phyloP scores from a whole-genome alignment of 2,797 vertebrate species.

The Sebastiscus tertius region DNA sequence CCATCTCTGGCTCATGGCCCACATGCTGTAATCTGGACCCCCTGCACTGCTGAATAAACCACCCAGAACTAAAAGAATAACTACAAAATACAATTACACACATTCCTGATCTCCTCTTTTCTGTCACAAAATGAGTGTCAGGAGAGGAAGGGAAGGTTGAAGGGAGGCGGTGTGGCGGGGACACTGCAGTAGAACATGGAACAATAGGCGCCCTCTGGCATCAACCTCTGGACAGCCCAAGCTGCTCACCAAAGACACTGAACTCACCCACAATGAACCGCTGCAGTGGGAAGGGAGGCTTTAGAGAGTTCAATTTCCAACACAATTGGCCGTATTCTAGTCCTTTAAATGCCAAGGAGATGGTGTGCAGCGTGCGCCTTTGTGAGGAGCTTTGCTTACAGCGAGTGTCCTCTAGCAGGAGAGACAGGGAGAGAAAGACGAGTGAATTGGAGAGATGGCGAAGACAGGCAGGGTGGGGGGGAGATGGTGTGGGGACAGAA shows the following conservation, averaged over 20 bases:
- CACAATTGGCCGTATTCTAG: conserved; percentile 86
- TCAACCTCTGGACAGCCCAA: conserved; percentile 79
- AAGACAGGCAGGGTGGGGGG: conserved; percentile 47
- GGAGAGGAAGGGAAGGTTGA: conserved; percentile 62
- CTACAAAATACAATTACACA: not conserved
- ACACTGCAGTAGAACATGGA: conserved; percentile 67
- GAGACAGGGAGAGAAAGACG: conserved; percentile 68
- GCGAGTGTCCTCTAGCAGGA: conserved; percentile 79
- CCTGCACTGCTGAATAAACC: conserved; percentile 7
- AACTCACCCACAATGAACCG: conserved; percentile 82
- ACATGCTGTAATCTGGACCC: conserved; percentile 11
- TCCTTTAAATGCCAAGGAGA: conserved; percentile 85
- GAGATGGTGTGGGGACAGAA: conserved; percentile 58
- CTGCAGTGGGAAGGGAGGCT: conserved; percentile 81
- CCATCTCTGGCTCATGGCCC: not conserved
- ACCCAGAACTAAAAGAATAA: not conserved
- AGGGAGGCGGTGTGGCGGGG: conserved; percentile 51
- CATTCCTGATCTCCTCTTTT: conserved; percentile 23
- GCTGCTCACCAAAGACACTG: conserved; percentile 81
- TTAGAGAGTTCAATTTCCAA: conserved; percentile 88
- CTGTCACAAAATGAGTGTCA: conserved; percentile 57
- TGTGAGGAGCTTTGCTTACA: conserved; percentile 81
- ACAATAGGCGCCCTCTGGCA: conserved; percentile 81
- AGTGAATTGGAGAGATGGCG: conserved; percentile 50
- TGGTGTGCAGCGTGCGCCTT: conserved; percentile 78